These are phyloP conservation scores for Melanostoma mellinum DNA, from an alignment of 2,888 invertebrate species.

Conservation along the genomic window DNA sequence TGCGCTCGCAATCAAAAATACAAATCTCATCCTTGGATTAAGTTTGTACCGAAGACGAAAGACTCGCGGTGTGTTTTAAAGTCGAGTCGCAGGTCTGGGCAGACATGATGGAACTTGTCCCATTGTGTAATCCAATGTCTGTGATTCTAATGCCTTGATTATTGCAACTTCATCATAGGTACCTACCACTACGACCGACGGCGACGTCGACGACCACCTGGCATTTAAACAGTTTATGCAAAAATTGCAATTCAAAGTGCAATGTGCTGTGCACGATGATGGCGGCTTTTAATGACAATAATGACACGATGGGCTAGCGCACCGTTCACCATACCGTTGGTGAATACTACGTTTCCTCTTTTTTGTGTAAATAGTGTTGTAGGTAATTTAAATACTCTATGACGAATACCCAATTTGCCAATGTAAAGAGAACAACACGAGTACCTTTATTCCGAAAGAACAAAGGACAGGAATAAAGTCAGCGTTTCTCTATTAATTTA, in stretches of 20 bases:
- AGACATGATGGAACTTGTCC: slow-evolving; percentile 14
- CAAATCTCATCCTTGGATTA: slow-evolving; percentile 29
- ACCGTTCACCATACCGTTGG: slow-evolving; percentile 1
- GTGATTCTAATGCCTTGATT: slow-evolving; percentile 1
- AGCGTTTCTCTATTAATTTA: slow-evolving; percentile 22
- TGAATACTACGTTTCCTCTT: slow-evolving; percentile 52
- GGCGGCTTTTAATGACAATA: slow-evolving; percentile 22
- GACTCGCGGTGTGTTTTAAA: too few relatives aligned
- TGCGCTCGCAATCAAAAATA: slow-evolving; percentile 14
- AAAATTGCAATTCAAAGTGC: slow-evolving; percentile 38
- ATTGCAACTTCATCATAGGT: background rate
- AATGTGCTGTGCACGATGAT: slow-evolving; percentile 36
- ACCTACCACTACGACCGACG: too few relatives aligned
- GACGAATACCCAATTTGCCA: slow-evolving; percentile 20
- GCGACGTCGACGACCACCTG: slow-evolving; percentile 1
- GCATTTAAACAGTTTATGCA: slow-evolving; percentile 44
- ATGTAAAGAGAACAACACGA: too few relatives aligned
- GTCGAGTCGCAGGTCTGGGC: too few relatives aligned
- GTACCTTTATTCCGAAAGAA: too few relatives aligned
- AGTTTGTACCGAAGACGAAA: background rate
- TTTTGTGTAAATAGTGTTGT: slow-evolving; percentile 6
- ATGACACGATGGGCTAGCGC: slow-evolving; percentile 35
- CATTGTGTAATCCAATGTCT: slow-evolving; percentile 19
- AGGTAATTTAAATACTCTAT: slow-evolving; percentile 45
- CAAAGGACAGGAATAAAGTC: slow-evolving; percentile 19